Evolutionary conservation across 2,113 vertebrate species (phyloP), one percentile per base, ranked within the genome.

Genomic region (Microtus ochrogaster): DNA sequence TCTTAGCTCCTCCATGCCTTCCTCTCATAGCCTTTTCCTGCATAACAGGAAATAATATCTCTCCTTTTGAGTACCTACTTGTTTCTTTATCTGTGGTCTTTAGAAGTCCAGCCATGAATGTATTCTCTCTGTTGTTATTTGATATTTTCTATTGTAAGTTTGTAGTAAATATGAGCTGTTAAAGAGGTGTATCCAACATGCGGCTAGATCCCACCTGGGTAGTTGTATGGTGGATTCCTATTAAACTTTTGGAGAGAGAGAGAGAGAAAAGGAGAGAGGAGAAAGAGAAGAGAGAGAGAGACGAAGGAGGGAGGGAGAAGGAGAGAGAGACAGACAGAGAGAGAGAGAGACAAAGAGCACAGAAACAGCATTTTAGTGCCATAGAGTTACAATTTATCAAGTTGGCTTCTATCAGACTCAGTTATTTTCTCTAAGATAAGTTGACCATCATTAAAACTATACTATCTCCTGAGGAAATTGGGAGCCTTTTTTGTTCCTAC

Each of bases 111-210:
- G 77, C 88, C 26, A 65, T 41, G 70, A 90, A 39, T 16, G 41
- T 1, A 19, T 58, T 89, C 16, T 84, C 65, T 94, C 33, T 44
- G 58, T 70, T 90, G 49, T 82, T 72, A 92, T 21, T 89, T 81
- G 55, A 61, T 77, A 76, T 90, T 93, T 94, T 96, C 81, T 82
- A 76, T 17, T 92, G n/a, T 28, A 96, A 28, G 28, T 47, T 87
- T 74, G 24, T 76, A 96, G 92, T 95, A 96, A 96, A 96, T 97
- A 94, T 83, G 19, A 81, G 5, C 58, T 91, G 63, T 93, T 96
- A 86, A 95, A 94, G 89, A 90, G 84, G 49, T 87, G 28, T 44
- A 85, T 66, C 58, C 93, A 91, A 58, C 47, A 93, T 58, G 94
- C 58, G 89, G 79, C 55, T 97, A 90, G 30, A 96, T 85, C 96